Conservation (phyloP, 2,113 vertebrate species). For the Quiscalus mexicanus region DNA sequence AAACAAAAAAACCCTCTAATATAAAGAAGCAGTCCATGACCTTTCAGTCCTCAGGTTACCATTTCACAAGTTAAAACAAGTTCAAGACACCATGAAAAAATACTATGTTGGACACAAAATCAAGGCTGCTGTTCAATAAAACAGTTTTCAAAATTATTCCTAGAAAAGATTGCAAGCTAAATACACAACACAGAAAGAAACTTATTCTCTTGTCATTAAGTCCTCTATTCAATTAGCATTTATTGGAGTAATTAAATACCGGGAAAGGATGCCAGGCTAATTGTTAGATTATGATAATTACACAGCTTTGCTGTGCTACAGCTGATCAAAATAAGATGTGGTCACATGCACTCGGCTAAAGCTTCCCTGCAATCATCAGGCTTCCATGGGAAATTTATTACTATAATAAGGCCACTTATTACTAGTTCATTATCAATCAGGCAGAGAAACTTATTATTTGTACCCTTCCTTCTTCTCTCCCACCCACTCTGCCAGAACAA, state of each 20-base stretch:
- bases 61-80: background rate
- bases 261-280: slow-evolving; percentile 88
- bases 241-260: slow-evolving; percentile 89
- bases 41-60: slow-evolving; percentile 3
- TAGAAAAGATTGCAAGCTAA: slow-evolving; percentile 61
- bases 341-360: slow-evolving; percentile 78
- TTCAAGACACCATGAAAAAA: slow-evolving; percentile 35
- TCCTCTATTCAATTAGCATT: slow-evolving; percentile 81
- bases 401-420: slow-evolving; percentile 77
- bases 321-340: slow-evolving; percentile 85
- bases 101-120: slow-evolving; percentile 30
- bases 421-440: slow-evolving; percentile 86
- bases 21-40: background rate
- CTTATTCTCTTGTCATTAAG: slow-evolving; percentile 79
- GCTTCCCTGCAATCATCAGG: slow-evolving; percentile 70
- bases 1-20: background rate
- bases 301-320: slow-evolving; percentile 86
- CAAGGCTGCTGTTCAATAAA: slow-evolving; percentile 35
- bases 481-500: slow-evolving; percentile 71
- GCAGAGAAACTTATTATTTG: slow-evolving; percentile 78
- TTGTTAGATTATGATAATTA: slow-evolving; percentile 96
- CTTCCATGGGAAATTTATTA: slow-evolving; percentile 62
- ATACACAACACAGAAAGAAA: slow-evolving; percentile 72
- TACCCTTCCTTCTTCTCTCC: slow-evolving; percentile 54
- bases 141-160: slow-evolving; percentile 43